phyloP scores from a whole-genome alignment of 1,140 invertebrate species.

The Tribolium madens region DNA sequence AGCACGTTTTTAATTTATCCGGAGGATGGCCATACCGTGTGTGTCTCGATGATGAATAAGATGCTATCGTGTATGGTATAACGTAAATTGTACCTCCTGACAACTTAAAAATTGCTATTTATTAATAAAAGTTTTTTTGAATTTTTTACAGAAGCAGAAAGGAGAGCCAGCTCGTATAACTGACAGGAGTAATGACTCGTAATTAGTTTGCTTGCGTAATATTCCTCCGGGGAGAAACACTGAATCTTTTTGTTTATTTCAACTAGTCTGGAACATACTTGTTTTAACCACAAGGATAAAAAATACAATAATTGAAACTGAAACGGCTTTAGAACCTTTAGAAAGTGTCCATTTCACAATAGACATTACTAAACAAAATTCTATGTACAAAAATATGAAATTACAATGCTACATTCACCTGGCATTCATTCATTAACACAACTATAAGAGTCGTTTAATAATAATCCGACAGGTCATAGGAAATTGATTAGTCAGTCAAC shows the following conservation, averaged over 20 bases:
- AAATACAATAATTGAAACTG: neutral
- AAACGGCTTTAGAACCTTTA: neutral
- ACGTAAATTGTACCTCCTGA: neutral
- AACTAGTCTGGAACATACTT: no score
- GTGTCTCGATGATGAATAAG: neutral
- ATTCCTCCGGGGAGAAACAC: neutral
- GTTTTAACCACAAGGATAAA: no score
- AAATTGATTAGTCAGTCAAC: conserved; percentile 26
- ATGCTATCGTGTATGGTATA: neutral
- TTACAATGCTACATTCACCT: neutral
- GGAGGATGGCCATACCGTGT: neutral
- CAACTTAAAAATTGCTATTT: neutral
- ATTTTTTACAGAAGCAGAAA: neutral
- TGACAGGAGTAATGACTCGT: neutral
- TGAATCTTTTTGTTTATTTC: no score
- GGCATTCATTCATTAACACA: conserved; percentile 11
- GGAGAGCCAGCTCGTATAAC: neutral
- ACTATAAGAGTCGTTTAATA: conserved; percentile 9
- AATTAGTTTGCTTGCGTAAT: neutral
- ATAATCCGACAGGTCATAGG: conserved; percentile 2
- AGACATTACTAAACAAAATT: neutral
- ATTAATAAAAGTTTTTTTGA: neutral
- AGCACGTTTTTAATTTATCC: neutral
- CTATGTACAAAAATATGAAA: neutral
- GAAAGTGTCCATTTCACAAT: neutral